A percentile compares a stretch with the other conserved stretches of the same genome.
phyloP scores from a whole-genome alignment of 2,888 invertebrate species.

The Rhopalosiphum nymphaeae region DNA sequence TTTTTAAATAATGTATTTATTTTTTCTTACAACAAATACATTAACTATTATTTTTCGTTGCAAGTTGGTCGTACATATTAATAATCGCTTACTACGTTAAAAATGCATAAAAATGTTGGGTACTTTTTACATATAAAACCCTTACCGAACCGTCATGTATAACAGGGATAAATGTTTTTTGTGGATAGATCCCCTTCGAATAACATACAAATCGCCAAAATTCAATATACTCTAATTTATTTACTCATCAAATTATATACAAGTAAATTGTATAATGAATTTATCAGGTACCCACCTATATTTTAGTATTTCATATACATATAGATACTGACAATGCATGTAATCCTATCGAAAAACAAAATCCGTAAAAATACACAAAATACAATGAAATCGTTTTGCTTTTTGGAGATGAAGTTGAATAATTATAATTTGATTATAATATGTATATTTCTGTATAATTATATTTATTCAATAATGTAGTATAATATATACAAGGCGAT shows the following conservation, averaged over 20 bases:
- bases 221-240: neutral
- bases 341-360: neutral
- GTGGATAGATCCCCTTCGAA: neutral
- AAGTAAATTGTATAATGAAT: neutral
- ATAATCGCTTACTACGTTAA: neutral
- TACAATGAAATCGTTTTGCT: neutral
- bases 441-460: neutral
- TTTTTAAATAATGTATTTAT: constrained; percentile 20
- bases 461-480: no score
- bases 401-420: neutral
- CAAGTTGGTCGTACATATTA: neutral
- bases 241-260: neutral
- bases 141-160: neutral
- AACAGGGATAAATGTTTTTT: neutral
- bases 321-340: neutral
- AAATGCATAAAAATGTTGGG: neutral
- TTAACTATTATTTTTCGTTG: neutral
- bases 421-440: neutral
- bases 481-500: no score
- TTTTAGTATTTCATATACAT: neutral
- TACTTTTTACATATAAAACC: neutral
- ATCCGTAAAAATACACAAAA: neutral
- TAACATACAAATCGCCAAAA: neutral
- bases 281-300: neutral
- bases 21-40: neutral